Evolutionary conservation across 2,797 vertebrate species (phyloP), one percentile per base, ranked within the genome.

Genomic region (Glossophaga mutica): DNA sequence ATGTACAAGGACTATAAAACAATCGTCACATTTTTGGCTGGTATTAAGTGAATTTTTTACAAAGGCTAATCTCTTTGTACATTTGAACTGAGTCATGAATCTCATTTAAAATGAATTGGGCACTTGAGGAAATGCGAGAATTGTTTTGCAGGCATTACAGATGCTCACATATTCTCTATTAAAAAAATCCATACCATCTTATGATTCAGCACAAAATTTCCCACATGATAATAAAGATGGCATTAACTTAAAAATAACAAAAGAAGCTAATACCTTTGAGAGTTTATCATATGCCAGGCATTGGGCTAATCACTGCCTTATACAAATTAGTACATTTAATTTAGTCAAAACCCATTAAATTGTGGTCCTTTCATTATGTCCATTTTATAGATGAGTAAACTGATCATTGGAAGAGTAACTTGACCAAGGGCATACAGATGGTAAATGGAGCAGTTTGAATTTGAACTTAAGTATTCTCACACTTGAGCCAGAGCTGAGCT

Each of bases 51-150:
- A 74, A 90, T 87, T 87, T 68, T 74, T 94, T 94, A 50, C 44
- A 91, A 94, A 90, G 48, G 26, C 62, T 81, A 90, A 95, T 52
- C 62, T 84, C 62, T 21, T 62, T 79, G 15, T 82, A 62, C n/a
- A 48, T 93, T 95, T 96, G 50, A 95, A 86, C 29, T 39, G 55
- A 86, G 21, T 24, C 73, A 83, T 76, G 37, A 82, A 88, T 88
- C 74, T 95, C 59, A 86, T 88, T 96, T 90, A 78, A 83, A 93
- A 95, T 50, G 37, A 96, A 91, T 50, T 88, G 74, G 59, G 76
- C 42, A 79, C 39, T 70, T 96, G 68, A 50, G 39, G 50, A 97
- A 87, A 91, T 32, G 34, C 16, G 50, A 59, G 24, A 74, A 81
- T 87, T 96, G 37, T 74, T 87, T 85, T 48, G 10, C 3, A 46